These are phyloP conservation scores for Peromyscus leucopus DNA, from an alignment of 2,113 vertebrate species.

Conservation along the genomic window DNA sequence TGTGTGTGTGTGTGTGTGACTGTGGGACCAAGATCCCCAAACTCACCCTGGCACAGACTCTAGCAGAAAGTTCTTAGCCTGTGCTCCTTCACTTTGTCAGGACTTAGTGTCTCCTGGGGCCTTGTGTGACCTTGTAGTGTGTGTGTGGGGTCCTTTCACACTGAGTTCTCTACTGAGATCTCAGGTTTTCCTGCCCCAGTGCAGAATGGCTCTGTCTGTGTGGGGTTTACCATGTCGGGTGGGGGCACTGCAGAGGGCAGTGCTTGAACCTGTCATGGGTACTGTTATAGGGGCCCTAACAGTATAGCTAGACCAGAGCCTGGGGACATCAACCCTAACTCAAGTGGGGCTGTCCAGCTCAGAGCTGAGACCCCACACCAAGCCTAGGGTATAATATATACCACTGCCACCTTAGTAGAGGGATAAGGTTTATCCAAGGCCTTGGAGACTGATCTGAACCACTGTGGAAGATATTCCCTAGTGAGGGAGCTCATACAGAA, in stretches of 20 bases:
- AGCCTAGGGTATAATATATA: too few species aligned
- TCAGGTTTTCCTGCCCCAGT: background rate
- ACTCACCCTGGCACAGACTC: background rate
- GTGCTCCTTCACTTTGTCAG: accelerated
- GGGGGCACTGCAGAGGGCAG: background rate
- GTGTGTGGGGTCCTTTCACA: background rate
- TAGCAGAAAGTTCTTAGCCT: background rate
- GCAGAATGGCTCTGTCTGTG: background rate
- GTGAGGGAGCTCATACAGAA: background rate
- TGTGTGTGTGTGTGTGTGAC: background rate
- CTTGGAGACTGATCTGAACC: too few species aligned
- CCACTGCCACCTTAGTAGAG: background rate
- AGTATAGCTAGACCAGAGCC: too few species aligned
- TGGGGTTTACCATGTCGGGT: accelerated
- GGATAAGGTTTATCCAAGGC: too few species aligned
- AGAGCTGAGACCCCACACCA: background rate
- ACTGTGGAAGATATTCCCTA: background rate
- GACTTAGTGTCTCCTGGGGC: background rate
- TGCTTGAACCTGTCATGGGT: accelerated
- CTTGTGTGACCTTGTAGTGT: accelerated
- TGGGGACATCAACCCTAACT: background rate
- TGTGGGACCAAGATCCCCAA: background rate
- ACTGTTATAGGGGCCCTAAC: background rate
- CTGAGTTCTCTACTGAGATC: background rate
- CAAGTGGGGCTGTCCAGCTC: background rate